These are phyloP conservation scores for Asteroscopus sphinx DNA, from an alignment of 2,888 invertebrate species.

Conservation along the genomic window DNA sequence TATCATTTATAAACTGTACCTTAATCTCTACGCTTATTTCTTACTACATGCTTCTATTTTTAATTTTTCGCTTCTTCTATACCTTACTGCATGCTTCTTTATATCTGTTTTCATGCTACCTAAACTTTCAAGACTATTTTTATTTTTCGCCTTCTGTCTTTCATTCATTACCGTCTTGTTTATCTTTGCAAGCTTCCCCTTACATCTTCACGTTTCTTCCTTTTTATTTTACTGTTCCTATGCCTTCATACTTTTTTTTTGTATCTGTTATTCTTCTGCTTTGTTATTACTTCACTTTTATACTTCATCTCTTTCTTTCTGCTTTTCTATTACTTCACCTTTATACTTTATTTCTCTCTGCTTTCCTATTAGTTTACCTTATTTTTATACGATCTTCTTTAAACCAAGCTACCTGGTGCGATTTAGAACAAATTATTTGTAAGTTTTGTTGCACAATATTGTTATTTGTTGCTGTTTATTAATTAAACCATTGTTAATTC, in stretches of 20 bases:
- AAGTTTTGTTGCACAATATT: constrained; percentile 65
- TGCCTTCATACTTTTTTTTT: not conserved
- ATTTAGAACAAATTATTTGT: constrained; percentile 65
- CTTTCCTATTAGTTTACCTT: not conserved
- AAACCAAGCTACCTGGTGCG: constrained; percentile 74
- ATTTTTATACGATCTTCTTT: constrained; percentile 10
- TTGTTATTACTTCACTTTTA: not conserved
- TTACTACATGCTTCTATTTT: too few relatives aligned
- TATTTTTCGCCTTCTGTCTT: not conserved
- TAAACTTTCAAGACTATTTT: not conserved
- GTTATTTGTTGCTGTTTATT: constrained; percentile 70
- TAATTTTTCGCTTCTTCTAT: too few relatives aligned
- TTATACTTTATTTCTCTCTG: not conserved
- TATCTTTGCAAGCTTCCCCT: not conserved
- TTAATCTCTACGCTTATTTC: too few relatives aligned
- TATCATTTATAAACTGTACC: too few relatives aligned
- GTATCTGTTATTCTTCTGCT: too few relatives aligned
- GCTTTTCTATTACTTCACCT: constrained; percentile 2
- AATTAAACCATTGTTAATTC: constrained; percentile 68
- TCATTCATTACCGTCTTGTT: too few relatives aligned
- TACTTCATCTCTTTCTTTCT: not conserved
- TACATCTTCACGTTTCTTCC: not conserved
- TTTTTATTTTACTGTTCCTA: not conserved
- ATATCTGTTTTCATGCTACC: not conserved
- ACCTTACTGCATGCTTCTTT: too few relatives aligned